Percentiles rank a stretch among this genome's conserved stretches.
Conservation (phyloP, 2,888 invertebrate species). For the Eupithecia exiguata region DNA sequence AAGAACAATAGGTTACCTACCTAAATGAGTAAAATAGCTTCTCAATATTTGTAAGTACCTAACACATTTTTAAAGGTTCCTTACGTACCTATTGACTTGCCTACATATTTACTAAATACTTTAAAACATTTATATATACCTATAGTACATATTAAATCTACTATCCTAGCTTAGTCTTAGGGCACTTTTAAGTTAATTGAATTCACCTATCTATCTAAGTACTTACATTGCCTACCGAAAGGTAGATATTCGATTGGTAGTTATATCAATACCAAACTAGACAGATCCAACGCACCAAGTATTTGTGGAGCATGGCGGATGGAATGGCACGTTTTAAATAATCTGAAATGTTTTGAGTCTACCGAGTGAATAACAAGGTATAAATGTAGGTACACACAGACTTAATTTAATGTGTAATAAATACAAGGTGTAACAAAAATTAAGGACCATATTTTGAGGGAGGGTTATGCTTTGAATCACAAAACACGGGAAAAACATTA, state of each 20-base stretch:
- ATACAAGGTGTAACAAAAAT: no score
- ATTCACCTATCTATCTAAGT: constrained; percentile 7
- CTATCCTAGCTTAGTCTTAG: background rate
- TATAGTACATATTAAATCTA: background rate
- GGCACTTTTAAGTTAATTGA: constrained; percentile 15
- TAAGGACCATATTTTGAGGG: no score
- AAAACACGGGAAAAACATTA: no score
- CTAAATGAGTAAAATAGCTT: constrained; percentile 24
- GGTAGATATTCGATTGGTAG: background rate
- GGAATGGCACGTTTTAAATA: background rate
- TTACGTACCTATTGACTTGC: constrained; percentile 6
- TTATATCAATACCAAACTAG: background rate
- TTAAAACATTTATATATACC: background rate
- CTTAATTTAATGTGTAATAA: no score
- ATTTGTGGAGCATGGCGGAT: background rate
- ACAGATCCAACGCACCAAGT: background rate
- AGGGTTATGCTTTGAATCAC: no score
- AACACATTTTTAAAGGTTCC: background rate
- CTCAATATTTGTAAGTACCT: constrained; percentile 13
- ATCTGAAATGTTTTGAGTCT: background rate
- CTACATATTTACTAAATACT: background rate
- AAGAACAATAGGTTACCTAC: constrained; percentile 14
- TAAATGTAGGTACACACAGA: no score
- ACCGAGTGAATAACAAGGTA: background rate
- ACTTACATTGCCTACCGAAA: background rate